A percentile compares a stretch with the other conserved stretches of the same genome.
Evolutionary conservation across 2,888 invertebrate genomes (phyloP).

Genomic region (Latrodectus elegans): DNA sequence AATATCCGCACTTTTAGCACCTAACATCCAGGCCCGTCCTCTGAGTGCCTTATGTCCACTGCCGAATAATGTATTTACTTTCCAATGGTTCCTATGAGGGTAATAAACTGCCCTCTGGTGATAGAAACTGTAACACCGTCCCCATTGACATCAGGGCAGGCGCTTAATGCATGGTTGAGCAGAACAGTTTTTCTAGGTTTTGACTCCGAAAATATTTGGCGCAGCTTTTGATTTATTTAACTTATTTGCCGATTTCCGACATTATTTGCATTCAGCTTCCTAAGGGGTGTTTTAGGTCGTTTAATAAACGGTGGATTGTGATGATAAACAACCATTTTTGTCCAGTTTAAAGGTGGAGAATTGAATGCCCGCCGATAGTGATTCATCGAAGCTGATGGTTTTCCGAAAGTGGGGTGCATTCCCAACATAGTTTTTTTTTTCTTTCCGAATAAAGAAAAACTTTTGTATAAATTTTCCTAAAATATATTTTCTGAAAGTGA

Average conservation of each 20-base stretch:
- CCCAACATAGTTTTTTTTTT: too few relatives aligned
- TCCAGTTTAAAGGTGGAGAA: too few relatives aligned
- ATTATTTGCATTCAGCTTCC: neutral
- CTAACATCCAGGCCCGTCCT: constrained; percentile 28
- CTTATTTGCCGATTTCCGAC: constrained; percentile 22
- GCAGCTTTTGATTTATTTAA: constrained; percentile 24
- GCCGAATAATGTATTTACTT: constrained; percentile 17
- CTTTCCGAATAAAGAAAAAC: too few relatives aligned
- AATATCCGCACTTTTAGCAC: neutral
- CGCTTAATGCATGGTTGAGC: constrained; percentile 19
- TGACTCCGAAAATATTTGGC: constrained; percentile 7
- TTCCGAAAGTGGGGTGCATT: too few relatives aligned
- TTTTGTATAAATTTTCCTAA: too few relatives aligned
- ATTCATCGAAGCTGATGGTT: too few relatives aligned
- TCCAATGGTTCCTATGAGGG: constrained; percentile 11
- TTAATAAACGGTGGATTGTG: too few relatives aligned
- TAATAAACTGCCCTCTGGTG: constrained; percentile 64
- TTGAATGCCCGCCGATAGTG: too few relatives aligned
- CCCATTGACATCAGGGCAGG: constrained; percentile 3
- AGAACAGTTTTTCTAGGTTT: constrained; percentile 10
- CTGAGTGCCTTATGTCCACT: constrained; percentile 9
- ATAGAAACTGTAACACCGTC: constrained; percentile 9
- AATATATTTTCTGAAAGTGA: too few relatives aligned
- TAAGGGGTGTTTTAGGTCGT: too few relatives aligned
- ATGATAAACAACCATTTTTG: too few relatives aligned